Percentiles rank a stretch among this genome's conserved stretches.
phyloP scores from a whole-genome alignment of 2,113 vertebrate genomes.

The Seriola rivoliana region DNA sequence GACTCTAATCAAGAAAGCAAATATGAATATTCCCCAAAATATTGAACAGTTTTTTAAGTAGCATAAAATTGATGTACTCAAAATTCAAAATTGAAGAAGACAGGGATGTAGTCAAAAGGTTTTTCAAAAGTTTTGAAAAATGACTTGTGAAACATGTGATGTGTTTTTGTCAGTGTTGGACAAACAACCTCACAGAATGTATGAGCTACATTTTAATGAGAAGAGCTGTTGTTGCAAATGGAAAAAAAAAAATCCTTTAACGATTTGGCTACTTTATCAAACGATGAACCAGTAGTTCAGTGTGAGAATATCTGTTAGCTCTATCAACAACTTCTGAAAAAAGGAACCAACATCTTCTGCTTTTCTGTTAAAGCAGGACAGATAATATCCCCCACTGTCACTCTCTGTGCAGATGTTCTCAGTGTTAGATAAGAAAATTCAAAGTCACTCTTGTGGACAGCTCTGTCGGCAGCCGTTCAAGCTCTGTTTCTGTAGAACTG shows the following conservation, averaged over 20 bases:
- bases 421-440: constrained; percentile 75
- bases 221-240: not conserved
- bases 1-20: too few species aligned
- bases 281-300: not conserved
- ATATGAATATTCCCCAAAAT: too few species aligned
- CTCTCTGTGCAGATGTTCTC: constrained; percentile 61
- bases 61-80: too few species aligned
- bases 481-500: constrained; percentile 79
- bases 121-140: too few species aligned
- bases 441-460: constrained; percentile 69
- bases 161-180: too few species aligned
- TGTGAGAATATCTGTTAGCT: constrained; percentile 19
- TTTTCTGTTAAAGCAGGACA: constrained; percentile 60
- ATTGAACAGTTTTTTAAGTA: too few species aligned
- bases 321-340: constrained; percentile 40
- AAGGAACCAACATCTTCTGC: constrained; percentile 78
- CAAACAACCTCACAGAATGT: not conserved
- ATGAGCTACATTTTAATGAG: not conserved
- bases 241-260: constrained; percentile 22
- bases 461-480: constrained; percentile 21
- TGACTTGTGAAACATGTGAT: not conserved
- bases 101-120: too few species aligned
- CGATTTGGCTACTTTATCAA: not conserved
- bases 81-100: too few species aligned
- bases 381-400: constrained; percentile 77